phyloP scores from a whole-genome alignment of 2,888 invertebrate species.

The Drosophila rubida region DNA sequence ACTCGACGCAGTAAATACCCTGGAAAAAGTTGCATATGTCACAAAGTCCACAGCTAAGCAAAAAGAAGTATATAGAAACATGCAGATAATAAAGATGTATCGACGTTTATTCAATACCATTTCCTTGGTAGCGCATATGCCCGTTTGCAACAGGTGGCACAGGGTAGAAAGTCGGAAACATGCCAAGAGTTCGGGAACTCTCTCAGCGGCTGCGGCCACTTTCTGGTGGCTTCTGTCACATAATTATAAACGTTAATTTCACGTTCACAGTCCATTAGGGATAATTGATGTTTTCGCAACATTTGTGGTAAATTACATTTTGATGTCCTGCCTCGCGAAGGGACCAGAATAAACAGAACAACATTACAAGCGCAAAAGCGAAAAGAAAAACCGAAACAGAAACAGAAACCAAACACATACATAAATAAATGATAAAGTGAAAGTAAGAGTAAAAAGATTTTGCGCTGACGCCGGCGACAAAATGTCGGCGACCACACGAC shows the following conservation, averaged over 20 bases:
- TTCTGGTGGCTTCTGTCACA: conserved; percentile 66
- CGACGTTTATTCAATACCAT: background rate
- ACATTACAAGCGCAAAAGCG: background rate
- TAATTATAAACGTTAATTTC: conserved; percentile 81
- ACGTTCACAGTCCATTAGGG: conserved; percentile 79
- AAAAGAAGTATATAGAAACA: background rate
- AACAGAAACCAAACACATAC: conserved; percentile 7
- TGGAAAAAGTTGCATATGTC: background rate
- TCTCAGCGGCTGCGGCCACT: conserved; percentile 32
- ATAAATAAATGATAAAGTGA: conserved; percentile 6
- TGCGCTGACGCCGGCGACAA: conserved; percentile 38
- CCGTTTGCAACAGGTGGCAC: background rate
- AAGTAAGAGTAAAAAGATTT: conserved; percentile 14
- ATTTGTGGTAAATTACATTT: conserved; percentile 80
- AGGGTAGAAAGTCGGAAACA: conserved; percentile 23
- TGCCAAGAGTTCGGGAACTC: conserved; percentile 24
- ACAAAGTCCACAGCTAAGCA: background rate
- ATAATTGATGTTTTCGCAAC: conserved; percentile 81
- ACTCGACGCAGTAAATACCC: conserved; percentile 2
- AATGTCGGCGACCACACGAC: conserved; percentile 40
- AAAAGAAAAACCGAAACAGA: conserved; percentile 11
- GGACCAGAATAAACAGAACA: conserved; percentile 10
- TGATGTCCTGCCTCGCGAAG: conserved; percentile 56
- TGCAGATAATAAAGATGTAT: background rate
- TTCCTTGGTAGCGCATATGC: background rate